Evolutionary conservation across 2,797 vertebrate species (phyloP).

Genomic region (Diplodus sargus): DNA sequence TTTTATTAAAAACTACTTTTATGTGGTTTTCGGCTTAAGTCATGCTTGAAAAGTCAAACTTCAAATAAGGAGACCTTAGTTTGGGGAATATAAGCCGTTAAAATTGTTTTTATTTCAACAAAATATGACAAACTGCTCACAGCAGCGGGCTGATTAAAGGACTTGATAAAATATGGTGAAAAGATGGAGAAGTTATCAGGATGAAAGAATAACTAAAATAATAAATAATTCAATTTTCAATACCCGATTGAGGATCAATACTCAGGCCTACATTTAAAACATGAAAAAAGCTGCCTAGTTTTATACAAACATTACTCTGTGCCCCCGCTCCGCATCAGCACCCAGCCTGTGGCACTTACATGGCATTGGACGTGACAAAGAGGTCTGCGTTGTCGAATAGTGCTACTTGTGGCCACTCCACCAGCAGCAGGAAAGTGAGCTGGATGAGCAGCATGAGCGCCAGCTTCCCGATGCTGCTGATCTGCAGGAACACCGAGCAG

Average conservation of each 20-base stretch:
- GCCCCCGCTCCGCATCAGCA: not conserved
- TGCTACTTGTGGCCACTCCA: slow-evolving; percentile 91
- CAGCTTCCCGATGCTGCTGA: slow-evolving; percentile 96
- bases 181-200: not conserved
- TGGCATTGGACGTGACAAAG: slow-evolving; percentile 91
- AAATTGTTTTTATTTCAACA: not conserved
- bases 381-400: slow-evolving; percentile 96
- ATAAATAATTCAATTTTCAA: not conserved
- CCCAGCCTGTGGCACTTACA: slow-evolving; percentile 84
- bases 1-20: not conserved
- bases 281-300: not conserved
- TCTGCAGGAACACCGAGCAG: slow-evolving; percentile 97
- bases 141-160: not conserved
- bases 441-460: slow-evolving; percentile 92
- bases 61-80: not conserved
- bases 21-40: not conserved
- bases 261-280: not conserved
- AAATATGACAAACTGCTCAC: not conserved
- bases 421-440: slow-evolving; percentile 91
- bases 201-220: not conserved
- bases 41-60: not conserved
- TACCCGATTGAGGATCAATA: not conserved
- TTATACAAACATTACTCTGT: not conserved
- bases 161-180: not conserved
- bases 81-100: not conserved